Evolutionary conservation across 64 coral and sea anemone genomes (phyloP).

Genomic region (Montipora efflorescens): DNA sequence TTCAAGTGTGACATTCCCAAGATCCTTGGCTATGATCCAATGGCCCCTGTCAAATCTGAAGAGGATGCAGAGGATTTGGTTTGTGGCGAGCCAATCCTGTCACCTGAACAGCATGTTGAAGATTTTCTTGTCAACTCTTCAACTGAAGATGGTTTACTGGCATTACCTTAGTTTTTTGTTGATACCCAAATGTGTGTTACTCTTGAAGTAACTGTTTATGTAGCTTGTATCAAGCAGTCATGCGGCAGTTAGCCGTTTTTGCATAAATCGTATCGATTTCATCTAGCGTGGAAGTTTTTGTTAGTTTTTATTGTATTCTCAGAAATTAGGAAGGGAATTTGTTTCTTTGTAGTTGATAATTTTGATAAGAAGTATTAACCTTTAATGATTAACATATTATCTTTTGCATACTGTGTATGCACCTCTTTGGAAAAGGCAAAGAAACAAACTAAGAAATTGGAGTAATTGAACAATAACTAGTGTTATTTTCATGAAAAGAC

Average conservation of each 20-base stretch:
- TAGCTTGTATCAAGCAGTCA: constrained; percentile 93
- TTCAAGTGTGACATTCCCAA: constrained; percentile 94
- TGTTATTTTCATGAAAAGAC: too few species aligned
- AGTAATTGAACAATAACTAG: too few species aligned
- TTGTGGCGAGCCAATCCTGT: constrained; percentile 80
- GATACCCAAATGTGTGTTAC: constrained; percentile 74
- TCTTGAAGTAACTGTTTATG: constrained; percentile 30
- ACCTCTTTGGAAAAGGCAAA: too few species aligned
- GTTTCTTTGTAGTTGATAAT: too few species aligned
- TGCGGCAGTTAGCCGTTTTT: constrained; percentile 42
- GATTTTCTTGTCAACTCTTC: constrained; percentile 43
- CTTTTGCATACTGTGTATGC: too few species aligned
- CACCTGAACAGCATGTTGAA: constrained; percentile 52
- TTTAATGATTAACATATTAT: too few species aligned
- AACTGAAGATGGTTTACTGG: constrained; percentile 39
- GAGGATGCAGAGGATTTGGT: constrained; percentile 77
- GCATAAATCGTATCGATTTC: constrained; percentile 45
- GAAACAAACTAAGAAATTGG: too few species aligned
- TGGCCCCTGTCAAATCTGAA: constrained; percentile 15
- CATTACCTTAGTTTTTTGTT: constrained; percentile 48
- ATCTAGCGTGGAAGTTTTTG: not conserved
- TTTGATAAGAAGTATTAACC: too few species aligned
- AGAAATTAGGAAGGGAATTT: too few species aligned
- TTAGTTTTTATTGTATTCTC: too few species aligned
- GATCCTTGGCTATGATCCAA: constrained; percentile 97